phyloP scores from a whole-genome alignment of 2,888 invertebrate species.

The Rosalia funebris region DNA sequence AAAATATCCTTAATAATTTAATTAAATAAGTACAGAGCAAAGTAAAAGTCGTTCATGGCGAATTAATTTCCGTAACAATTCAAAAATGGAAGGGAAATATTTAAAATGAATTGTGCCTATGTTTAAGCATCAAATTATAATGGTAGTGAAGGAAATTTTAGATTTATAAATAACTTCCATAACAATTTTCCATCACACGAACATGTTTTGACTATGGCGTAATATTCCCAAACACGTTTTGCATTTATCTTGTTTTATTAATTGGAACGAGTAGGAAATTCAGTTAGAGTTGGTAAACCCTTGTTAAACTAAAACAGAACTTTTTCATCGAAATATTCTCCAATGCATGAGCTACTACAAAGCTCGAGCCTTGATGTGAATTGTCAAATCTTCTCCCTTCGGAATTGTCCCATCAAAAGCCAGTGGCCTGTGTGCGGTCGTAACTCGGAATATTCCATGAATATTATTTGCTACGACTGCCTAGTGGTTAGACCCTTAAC shows the following conservation, averaged over 20 bases:
- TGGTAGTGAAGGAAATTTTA: too few species aligned
- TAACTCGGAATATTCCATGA: constrained; percentile 48
- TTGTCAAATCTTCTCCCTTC: constrained; percentile 33
- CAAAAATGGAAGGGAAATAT: too few species aligned
- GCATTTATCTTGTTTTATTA: background rate
- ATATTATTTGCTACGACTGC: constrained; percentile 42
- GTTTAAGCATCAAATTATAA: too few species aligned
- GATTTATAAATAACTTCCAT: too few species aligned
- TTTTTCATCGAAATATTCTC: constrained; percentile 23
- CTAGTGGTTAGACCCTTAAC: background rate
- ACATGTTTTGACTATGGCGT: too few species aligned
- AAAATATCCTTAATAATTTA: too few species aligned
- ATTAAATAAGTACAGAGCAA: too few species aligned
- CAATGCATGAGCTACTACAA: constrained; percentile 7
- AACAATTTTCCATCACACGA: too few species aligned
- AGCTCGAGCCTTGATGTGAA: constrained; percentile 19
- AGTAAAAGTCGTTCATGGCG: too few species aligned
- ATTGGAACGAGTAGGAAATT: background rate
- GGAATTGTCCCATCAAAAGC: constrained; percentile 45
- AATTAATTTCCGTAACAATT: too few species aligned
- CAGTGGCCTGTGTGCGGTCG: constrained; percentile 43
- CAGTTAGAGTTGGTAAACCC: constrained; percentile 6
- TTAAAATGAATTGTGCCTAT: too few species aligned
- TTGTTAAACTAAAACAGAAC: constrained; percentile 12
- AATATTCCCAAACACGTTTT: too few species aligned